Evolutionary conservation across 2,888 invertebrate species (phyloP).

Genomic region (Oligia strigilis): DNA sequence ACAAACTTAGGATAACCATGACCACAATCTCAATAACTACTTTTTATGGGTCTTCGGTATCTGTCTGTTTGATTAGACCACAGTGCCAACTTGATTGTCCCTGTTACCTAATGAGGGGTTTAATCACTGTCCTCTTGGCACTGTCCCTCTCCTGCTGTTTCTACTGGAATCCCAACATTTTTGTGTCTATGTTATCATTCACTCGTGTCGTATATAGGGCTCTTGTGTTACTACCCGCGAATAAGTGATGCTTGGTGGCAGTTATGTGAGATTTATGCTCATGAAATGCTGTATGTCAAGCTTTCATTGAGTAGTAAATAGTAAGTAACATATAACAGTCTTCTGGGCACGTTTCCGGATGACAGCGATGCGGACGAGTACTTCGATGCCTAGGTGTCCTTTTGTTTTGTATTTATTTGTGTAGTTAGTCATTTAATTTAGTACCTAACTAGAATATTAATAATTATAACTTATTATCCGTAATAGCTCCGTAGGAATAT

Average conservation of each 20-base stretch:
- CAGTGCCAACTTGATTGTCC: constrained; percentile 50
- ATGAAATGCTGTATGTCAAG: neutral
- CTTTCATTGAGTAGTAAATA: constrained; percentile 3
- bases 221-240: constrained; percentile 14
- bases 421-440: no score
- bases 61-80: neutral
- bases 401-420: no score
- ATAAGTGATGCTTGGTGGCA: constrained; percentile 11
- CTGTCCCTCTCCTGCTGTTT: constrained; percentile 30
- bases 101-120: constrained; percentile 60
- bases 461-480: no score
- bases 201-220: constrained; percentile 19
- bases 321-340: neutral
- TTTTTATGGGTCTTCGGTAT: constrained; percentile 19
- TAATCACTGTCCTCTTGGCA: constrained; percentile 66
- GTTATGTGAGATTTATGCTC: constrained; percentile 3
- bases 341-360: no score
- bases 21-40: neutral
- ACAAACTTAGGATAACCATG: no score
- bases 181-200: constrained; percentile 47
- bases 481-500: no score
- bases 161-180: constrained; percentile 40
- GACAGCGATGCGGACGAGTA: no score
- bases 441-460: no score
- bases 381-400: no score